Evolutionary conservation across 1,140 invertebrate species (phyloP).

Genomic region (Laodelphax striatellus): DNA sequence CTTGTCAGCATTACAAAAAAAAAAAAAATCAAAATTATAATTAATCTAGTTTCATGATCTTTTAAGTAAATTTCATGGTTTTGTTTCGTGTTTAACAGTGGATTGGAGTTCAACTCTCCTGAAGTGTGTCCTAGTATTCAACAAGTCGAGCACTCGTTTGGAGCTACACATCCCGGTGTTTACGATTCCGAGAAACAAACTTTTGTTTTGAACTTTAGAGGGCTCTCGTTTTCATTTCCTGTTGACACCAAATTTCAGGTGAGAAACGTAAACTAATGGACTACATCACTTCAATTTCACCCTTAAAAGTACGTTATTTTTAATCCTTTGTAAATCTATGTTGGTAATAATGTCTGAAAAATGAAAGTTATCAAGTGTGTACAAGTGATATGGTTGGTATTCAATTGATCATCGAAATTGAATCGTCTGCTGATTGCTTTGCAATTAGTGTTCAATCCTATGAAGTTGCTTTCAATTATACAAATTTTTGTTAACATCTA

Average conservation of each 20-base stretch:
- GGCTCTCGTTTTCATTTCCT: conserved; percentile 90
- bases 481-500: too few species aligned
- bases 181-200: conserved; percentile 89
- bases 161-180: conserved; percentile 93
- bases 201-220: conserved; percentile 89
- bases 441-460: not conserved
- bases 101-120: conserved; percentile 86
- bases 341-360: too few species aligned
- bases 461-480: too few species aligned
- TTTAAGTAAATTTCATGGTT: not conserved
- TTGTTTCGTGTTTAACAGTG: conserved; percentile 41
- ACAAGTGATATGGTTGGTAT: too few species aligned
- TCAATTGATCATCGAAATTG: too few species aligned
- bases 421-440: conserved; percentile 1
- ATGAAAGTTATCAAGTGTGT: too few species aligned
- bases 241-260: conserved; percentile 88
- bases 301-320: too few species aligned
- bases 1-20: too few species aligned
- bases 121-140: conserved; percentile 90
- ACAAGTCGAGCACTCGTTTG: conserved; percentile 95
- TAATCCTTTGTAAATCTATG: too few species aligned
- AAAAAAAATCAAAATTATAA: too few species aligned
- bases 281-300: too few species aligned
- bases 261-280: conserved; percentile 20
- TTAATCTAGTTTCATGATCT: too few species aligned